Evolutionary conservation across 2,113 vertebrate species (phyloP), one percentile per base, ranked within the genome.

Genomic region (Myrmecophaga tridactyla): DNA sequence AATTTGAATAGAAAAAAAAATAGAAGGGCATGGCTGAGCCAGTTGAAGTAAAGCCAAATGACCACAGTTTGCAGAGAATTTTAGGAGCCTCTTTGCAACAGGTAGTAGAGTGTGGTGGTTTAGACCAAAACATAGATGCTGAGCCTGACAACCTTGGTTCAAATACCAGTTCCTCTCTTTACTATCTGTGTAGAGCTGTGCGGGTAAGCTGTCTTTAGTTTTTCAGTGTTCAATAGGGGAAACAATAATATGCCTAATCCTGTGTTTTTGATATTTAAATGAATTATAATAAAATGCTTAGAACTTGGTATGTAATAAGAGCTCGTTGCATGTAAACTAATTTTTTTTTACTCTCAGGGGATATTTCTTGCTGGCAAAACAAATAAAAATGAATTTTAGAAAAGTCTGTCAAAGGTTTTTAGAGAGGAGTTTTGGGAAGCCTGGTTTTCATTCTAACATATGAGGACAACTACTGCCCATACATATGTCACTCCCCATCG

Each of bases 401-500:
- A 13, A 90, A 70, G 9, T 70, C 46, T 46, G 41, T 7, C 4
- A 36, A 48, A 89, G 13, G 25, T n/a, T 88, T 93, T 51, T 67
- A 51, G 69, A 76, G 60, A 62, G 43, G 46, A 70, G 14, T 25
- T 80, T 67, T 5, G 70, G 65, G 77, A 48, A 90, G 21, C 7
- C n/a, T 36, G 0, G 2, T 18, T 43, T 46, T 14, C 15, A 56
- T 27, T 15, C 18, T 43, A 27, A 48, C 6, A 15, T 65, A 3
- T 31, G 23, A 53, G 13, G 3, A 10, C 17, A 56, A 0, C 4
- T 6, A 11, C 5, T 41, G 7, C 9, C 60, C 34, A 82, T 46
- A 31, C 13, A 25, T 10, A 2, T 4, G 12, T 21, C 41, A 39
- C 0, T 14, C 13, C 0, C 4, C 8, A 36, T 14, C 2, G 1